Percentiles rank a stretch among this genome's conserved stretches.
These are phyloP conservation scores for Seira ritae DNA, from an alignment of 2,888 invertebrate species.

Conservation along the genomic window DNA sequence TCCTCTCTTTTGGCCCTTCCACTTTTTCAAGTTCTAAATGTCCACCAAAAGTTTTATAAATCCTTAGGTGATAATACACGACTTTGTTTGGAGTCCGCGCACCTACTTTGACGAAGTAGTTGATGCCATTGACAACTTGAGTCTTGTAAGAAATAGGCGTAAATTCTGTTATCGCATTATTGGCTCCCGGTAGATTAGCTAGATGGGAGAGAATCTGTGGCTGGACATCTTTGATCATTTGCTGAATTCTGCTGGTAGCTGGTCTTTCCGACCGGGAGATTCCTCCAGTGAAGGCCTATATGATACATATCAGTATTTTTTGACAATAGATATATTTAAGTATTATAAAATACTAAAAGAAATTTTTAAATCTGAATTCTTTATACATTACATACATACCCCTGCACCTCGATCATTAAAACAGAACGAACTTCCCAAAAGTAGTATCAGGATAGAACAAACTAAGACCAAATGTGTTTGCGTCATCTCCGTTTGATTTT, in stretches of 20 bases:
- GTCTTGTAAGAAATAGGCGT: constrained; percentile 48
- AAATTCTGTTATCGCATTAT: not conserved
- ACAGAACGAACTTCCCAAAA: too few species aligned
- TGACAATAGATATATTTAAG: not conserved
- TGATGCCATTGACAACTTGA: constrained; percentile 57
- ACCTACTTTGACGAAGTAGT: constrained; percentile 54
- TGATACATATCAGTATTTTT: not conserved
- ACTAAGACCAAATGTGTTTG: too few species aligned
- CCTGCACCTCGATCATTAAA: too few species aligned
- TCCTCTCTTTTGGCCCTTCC: constrained; percentile 32
- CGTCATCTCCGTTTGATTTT: too few species aligned
- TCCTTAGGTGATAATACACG: constrained; percentile 52
- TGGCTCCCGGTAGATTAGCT: constrained; percentile 10
- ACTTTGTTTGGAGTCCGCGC: constrained; percentile 19
- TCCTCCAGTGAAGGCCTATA: constrained; percentile 27
- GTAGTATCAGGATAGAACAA: too few species aligned
- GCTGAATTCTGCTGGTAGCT: not conserved
- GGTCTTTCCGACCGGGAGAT: constrained; percentile 19
- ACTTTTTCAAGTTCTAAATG: constrained; percentile 14
- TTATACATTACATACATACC: too few species aligned
- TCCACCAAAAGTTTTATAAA: constrained; percentile 40
- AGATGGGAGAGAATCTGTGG: constrained; percentile 34
- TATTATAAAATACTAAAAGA: too few species aligned
- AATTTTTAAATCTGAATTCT: too few species aligned
- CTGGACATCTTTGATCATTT: constrained; percentile 24